Evolutionary conservation across 2,113 vertebrate genomes (phyloP), one percentile per base, ranked within the genome.

Genomic region (Rutilus rutilus): DNA sequence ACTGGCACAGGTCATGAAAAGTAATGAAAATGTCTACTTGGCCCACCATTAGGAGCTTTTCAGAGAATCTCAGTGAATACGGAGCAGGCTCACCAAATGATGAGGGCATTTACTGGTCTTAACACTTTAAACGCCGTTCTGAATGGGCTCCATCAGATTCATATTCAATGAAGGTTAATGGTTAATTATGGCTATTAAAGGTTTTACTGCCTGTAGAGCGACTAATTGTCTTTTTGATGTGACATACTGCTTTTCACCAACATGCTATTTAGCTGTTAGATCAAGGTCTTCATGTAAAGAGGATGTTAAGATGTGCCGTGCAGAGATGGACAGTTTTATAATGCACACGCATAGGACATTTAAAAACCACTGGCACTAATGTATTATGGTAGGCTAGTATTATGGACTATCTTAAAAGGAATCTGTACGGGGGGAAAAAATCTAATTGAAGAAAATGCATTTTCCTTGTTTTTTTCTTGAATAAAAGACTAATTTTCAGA

Each of bases 141-240:
- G 36, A 65, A 69, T 78, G 25, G 27, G 6, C n/a, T 81, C 82
- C 36, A 86, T 84, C 80, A 78, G 79, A 74, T 78, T 73, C 76
- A 78, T 60, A 76, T 33, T 65, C 78, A 47, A 52, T 78, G 65
- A 84, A 82, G 77, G 50, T 45, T 79, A 81, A 81, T 60, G 47
- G 76, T 81, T 86, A 88, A 89, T 89, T 85, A 77, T 60, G 77
- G 77, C 77, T 42, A 84, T 86, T 88, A 88, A 75, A 83, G 42
- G 25, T 54, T 73, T 76, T 86, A 84, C 39, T 81, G 81, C 65
- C 80, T 83, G 11, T 62, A n/a, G 15, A 73, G 54, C 27, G 10
- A 82, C 83, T 82, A 85, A 88, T 59, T 85, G 71, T 73, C 74
- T 85, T 85, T 73, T 85, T 85, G 25, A 85, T 82, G 78, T 67